Percentiles rank a stretch among this genome's conserved stretches.
These are phyloP conservation scores for Aegotheles bennettii DNA, from an alignment of 2,113 vertebrate species.

Conservation along the genomic window DNA sequence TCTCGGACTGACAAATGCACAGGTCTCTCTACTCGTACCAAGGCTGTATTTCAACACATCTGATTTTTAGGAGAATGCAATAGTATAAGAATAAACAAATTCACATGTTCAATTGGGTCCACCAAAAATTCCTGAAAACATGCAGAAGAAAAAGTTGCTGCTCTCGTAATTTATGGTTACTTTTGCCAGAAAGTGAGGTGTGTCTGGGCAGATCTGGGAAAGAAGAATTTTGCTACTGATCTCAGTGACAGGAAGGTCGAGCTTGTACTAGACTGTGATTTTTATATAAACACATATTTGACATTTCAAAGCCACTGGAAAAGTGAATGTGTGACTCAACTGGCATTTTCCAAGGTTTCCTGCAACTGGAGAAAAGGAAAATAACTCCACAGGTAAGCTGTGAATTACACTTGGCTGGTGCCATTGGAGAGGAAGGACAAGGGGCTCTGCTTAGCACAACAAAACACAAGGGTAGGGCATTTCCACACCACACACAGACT, in stretches of 20 bases:
- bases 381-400: background rate
- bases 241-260: background rate
- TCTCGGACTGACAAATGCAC: fast-evolving
- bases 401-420: background rate
- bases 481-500: background rate
- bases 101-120: too few species aligned
- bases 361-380: background rate
- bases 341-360: background rate
- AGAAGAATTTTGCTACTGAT: background rate
- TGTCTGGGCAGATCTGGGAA: background rate
- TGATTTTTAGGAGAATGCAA: background rate
- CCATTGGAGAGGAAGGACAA: background rate
- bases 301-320: background rate
- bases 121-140: background rate
- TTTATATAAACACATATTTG: background rate
- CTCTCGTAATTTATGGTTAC: background rate
- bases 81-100: background rate
- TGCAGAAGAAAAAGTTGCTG: background rate
- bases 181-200: background rate
- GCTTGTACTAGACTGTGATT: background rate
- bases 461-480: background rate
- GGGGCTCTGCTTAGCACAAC: background rate
- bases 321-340: background rate
- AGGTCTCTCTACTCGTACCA: background rate
- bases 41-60: background rate